Percentiles rank a stretch among this genome's conserved stretches.
These are phyloP conservation scores for Euwallacea similis DNA, from an alignment of 1,140 invertebrate genomes.

Conservation along the genomic window DNA sequence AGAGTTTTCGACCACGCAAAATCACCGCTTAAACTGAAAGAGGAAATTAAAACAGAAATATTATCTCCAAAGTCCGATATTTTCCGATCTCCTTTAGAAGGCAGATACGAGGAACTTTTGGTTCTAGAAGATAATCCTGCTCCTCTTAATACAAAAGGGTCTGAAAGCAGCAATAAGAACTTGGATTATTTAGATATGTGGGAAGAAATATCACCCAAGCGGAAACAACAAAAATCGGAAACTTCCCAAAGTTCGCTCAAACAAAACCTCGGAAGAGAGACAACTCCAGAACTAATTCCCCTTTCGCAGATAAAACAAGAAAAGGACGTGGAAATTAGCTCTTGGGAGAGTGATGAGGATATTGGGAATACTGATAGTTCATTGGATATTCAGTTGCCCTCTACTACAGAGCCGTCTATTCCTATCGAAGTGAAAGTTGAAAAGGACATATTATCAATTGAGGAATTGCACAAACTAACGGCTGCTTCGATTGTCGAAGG, in stretches of 20 bases:
- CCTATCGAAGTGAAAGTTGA: conserved; percentile 31
- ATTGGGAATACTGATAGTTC: not conserved
- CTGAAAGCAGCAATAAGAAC: no score
- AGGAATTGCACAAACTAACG: conserved; percentile 1
- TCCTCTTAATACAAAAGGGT: not conserved
- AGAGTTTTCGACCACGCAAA: no score
- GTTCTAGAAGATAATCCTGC: not conserved
- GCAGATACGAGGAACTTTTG: not conserved
- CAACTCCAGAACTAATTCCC: not conserved
- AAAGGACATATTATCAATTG: conserved; percentile 12
- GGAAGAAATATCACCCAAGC: conserved; percentile 10
- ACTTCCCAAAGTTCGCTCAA: not conserved
- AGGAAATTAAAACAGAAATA: conserved; percentile 1
- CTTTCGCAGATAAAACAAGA: conserved; percentile 1
- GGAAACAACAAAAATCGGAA: conserved; percentile 17
- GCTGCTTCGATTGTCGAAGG: not conserved
- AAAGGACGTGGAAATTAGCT: conserved; percentile 2
- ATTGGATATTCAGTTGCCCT: conserved; percentile 46
- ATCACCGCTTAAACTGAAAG: conserved; percentile 6
- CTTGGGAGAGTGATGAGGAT: conserved; percentile 48
- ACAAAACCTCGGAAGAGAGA: not conserved
- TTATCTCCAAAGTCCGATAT: not conserved
- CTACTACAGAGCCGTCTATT: conserved; percentile 47
- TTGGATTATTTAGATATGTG: no score
- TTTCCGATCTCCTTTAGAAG: not conserved